Base-by-base conservation (phyloP, 1,140 invertebrate genomes). In the Coelopa frigida region DNA sequence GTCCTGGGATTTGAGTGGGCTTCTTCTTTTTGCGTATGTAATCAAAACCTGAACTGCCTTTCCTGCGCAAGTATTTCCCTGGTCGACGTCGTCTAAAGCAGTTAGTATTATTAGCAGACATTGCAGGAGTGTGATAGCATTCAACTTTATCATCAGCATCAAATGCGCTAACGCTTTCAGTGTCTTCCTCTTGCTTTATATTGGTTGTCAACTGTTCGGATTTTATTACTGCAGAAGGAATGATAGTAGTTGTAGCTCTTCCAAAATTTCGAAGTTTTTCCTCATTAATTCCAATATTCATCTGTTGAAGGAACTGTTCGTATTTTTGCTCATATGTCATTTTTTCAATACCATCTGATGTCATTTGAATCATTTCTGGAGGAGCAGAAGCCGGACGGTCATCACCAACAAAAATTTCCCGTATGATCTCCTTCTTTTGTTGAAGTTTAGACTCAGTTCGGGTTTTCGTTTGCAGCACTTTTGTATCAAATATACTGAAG, bases 21-120 rank as follows among this genome's bases (percentile, higher is more conserved):
- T 60, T 52, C 65, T 91, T 91, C 74, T 91, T 90, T 55, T 90
- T 90, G 11, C 87, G 71, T 32, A 91, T 89, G 48, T 90, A 92
- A 72, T 91, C 89, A 67, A 92, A 91, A 3, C 89, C 67, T 6
- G 83, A 83, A 43, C 82, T 80, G 49, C 82, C 78, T 66, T 84
- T 84, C 24, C 82, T 66, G 15, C 81, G 69, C 32, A 65, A 26
- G 48, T 66, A 62, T 39, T 61, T 59, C 1, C 61, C 59, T 75
- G 70, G 82, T 76, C 49, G 44, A 20, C 53, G 26, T 41, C 78
- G 67, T 46, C 33, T 27, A n/a, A 46, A 46, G 5, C 35, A n/a
- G 23, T 20, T 44, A n/a, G n/a, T n/a, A n/a, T n/a, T n/a, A n/a
- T n/a, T n/a, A n/a, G n/a, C n/a, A n/a, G n/a, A n/a, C n/a, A n/a